Evolutionary conservation across 2,888 invertebrate species (phyloP), one percentile per base, ranked within the genome.

Genomic region (Clistopyga incitator): DNA sequence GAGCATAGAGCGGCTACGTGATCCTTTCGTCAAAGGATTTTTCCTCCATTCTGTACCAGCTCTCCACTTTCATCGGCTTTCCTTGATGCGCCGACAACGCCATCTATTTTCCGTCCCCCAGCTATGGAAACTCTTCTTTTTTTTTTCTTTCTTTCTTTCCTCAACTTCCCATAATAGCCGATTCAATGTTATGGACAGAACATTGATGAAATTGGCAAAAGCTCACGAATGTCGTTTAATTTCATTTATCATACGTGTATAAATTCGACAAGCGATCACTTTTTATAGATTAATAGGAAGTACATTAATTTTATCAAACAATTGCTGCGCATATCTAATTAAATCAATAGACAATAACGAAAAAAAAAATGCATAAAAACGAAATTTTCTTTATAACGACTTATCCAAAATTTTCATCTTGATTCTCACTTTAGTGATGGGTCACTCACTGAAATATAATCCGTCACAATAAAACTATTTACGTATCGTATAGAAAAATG

Each of bases 1-100:
- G 84, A 84, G 85, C 85, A 88, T 88, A 86, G 87, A 84, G 84
- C 81, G 82, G 67, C 86, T 87, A 88, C 88, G 88, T 88, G 88
- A 88, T 87, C 82, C 76, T 86, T 88, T 85, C 89, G 86, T 88
- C 88, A 87, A 87, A 88, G 81, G 81, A 74, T 82, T 84, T 78
- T 82, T 81, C 77, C 64, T 61, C 42, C 29, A 42, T 29, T 25
- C 67, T 50, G 34, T 45, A 52, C 75, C 25, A 10, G 42, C 54
- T 72, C 45, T 72, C 78, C 47, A 56, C 67, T 79, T 65, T 78
- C 71, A 72, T 65, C 54, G 54, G 71, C 64, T 71, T 65, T 70
- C 20, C 78, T 71, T 68, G 70, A 70, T 68, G 77, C 61, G 34
- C 29, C 54, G 29, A 20, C 67, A 20, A 25, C 42, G 45, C 54